phyloP scores from a whole-genome alignment of 2,113 vertebrate species.

The Erinaceus europaeus region DNA sequence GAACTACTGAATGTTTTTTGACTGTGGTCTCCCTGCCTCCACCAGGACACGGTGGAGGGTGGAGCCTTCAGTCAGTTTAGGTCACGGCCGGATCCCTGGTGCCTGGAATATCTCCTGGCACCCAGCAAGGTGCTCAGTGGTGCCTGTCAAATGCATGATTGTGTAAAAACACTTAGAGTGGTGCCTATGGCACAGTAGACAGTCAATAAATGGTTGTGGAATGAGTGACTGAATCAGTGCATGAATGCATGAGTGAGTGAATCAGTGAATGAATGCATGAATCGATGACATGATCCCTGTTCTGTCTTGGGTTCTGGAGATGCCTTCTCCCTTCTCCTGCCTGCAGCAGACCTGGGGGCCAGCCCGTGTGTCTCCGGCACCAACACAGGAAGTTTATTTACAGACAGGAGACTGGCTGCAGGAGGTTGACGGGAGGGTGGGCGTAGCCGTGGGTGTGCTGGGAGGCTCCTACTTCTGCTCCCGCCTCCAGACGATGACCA shows the following conservation, averaged over 20 bases:
- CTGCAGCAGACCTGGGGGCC: background rate
- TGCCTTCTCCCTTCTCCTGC: background rate
- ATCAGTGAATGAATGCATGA: no score
- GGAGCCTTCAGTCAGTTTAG: background rate
- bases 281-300: background rate
- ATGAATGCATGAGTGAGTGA: background rate
- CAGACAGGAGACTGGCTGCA: slow-evolving; percentile 9
- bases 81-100: background rate
- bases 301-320: background rate
- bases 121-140: background rate
- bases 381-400: slow-evolving; percentile 67
- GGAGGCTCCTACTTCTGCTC: slow-evolving; percentile 88
- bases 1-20: background rate
- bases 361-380: background rate
- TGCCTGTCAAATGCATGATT: background rate
- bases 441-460: background rate
- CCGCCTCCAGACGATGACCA: slow-evolving; percentile 96
- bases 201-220: background rate
- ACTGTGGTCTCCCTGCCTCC: background rate
- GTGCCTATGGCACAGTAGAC: background rate
- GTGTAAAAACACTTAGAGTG: background rate
- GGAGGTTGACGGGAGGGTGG: background rate
- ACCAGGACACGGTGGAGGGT: background rate
- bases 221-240: background rate
- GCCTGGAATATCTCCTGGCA: background rate